phyloP scores from a whole-genome alignment of 2,888 invertebrate genomes.

The Melanostoma scalare region DNA sequence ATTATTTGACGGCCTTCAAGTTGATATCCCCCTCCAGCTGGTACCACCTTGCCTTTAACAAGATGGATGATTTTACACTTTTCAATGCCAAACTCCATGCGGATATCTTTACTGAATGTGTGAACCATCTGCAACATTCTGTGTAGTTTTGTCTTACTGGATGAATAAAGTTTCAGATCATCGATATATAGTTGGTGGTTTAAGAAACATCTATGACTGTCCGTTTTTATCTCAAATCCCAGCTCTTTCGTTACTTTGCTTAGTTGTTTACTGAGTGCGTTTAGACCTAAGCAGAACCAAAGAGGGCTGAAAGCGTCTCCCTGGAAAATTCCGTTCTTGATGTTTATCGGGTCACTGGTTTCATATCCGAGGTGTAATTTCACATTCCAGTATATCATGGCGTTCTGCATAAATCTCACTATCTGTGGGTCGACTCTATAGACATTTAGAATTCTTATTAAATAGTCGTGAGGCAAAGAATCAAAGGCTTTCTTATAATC shows the following conservation, averaged over 20 bases:
- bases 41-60: not conserved
- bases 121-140: slow-evolving; percentile 1
- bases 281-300: not conserved
- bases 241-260: not conserved
- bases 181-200: slow-evolving; percentile 16
- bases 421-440: too few relatives aligned
- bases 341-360: not conserved
- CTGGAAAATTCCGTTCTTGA: slow-evolving; percentile 2
- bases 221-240: not conserved
- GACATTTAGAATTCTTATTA: too few relatives aligned
- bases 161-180: slow-evolving; percentile 2
- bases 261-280: not conserved
- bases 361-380: not conserved
- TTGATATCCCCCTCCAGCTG: not conserved
- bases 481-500: too few relatives aligned
- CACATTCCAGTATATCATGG: not conserved
- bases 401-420: not conserved
- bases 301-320: slow-evolving; percentile 6
- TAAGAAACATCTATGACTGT: too few relatives aligned
- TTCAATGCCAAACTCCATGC: slow-evolving; percentile 11
- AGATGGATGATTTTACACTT: slow-evolving; percentile 2
- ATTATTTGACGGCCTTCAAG: slow-evolving; percentile 4
- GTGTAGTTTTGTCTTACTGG: not conserved
- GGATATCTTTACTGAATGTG: slow-evolving; percentile 1
- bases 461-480: too few relatives aligned